phyloP scores from a whole-genome alignment of 2,113 vertebrate genomes.

The Seriola aureovittata region DNA sequence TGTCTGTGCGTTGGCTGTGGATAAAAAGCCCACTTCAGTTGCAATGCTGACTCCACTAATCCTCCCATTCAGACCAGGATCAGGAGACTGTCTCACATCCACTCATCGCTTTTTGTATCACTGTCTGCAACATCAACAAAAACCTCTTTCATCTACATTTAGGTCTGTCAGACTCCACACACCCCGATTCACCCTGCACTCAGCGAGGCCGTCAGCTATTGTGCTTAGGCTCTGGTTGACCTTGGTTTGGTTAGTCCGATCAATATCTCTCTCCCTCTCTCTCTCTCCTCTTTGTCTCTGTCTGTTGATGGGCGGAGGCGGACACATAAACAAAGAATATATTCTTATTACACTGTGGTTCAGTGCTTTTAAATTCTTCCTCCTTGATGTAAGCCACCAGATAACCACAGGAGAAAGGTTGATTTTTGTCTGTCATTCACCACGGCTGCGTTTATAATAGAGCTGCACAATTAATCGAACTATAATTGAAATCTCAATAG shows the following conservation, averaged over 20 bases:
- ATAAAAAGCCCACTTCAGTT: constrained; percentile 18
- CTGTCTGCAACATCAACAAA: constrained; percentile 61
- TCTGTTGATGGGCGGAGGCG: neutral
- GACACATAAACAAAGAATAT: neutral
- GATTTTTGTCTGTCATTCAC: too few species aligned
- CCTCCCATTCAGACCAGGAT: constrained; percentile 36
- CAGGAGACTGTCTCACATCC: constrained; percentile 21
- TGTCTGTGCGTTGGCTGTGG: constrained; percentile 21
- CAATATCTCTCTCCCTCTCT: constrained; percentile 11
- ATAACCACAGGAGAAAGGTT: too few species aligned
- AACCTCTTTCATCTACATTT: constrained; percentile 2
- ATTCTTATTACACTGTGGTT: neutral
- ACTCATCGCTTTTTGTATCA: constrained; percentile 31
- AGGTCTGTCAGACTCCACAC: neutral
- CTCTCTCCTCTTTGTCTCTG: constrained; percentile 15
- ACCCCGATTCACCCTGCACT: neutral
- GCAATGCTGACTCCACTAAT: constrained; percentile 67
- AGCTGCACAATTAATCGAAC: too few species aligned
- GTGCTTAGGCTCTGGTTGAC: constrained; percentile 28
- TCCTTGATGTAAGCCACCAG: too few species aligned
- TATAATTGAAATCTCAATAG: too few species aligned
- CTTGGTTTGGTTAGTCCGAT: constrained; percentile 29
- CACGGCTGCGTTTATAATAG: too few species aligned
- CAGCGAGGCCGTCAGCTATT: constrained; percentile 8
- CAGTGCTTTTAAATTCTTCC: neutral